Percentiles rank a stretch among this genome's conserved stretches.
These are phyloP conservation scores for Oncorhynchus kisutch DNA, from an alignment of 2,113 vertebrate genomes.

Conservation along the genomic window DNA sequence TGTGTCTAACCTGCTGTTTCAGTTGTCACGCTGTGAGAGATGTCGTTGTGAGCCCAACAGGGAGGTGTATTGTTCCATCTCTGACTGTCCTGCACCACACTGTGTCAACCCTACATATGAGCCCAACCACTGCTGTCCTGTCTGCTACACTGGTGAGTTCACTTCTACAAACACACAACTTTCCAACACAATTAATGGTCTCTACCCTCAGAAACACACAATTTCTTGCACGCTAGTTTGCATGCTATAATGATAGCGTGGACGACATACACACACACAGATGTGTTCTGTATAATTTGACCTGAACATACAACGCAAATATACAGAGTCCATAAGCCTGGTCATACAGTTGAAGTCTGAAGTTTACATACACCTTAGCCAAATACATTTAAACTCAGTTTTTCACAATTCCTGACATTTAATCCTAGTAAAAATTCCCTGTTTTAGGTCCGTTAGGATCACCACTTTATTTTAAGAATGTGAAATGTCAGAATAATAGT, in stretches of 20 bases:
- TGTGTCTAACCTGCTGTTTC: slow-evolving; percentile 15
- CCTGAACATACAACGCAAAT: neutral
- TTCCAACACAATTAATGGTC: too few relatives aligned
- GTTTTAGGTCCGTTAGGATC: too few relatives aligned
- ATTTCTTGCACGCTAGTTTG: neutral
- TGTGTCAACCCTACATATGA: slow-evolving; percentile 77
- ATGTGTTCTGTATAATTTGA: too few relatives aligned
- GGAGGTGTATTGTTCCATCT: slow-evolving; percentile 76
- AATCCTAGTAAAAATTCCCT: too few relatives aligned
- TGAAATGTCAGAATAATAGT: too few relatives aligned
- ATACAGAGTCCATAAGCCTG: neutral
- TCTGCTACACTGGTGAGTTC: slow-evolving; percentile 72
- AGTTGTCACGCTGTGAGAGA: slow-evolving; percentile 75
- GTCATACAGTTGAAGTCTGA: neutral
- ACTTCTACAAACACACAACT: neutral
- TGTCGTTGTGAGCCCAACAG: slow-evolving; percentile 76
- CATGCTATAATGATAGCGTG: neutral
- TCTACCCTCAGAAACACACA: slow-evolving; percentile 14
- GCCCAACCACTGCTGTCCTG: slow-evolving; percentile 76
- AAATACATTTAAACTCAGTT: too few relatives aligned
- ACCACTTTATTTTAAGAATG: too few relatives aligned
- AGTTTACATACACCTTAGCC: too few relatives aligned
- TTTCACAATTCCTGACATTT: too few relatives aligned
- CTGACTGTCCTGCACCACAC: slow-evolving; percentile 72
- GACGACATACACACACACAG: slow-evolving; percentile 3